Evolutionary conservation across 2,888 invertebrate species (phyloP).

Genomic region (Apocheima hispidaria): DNA sequence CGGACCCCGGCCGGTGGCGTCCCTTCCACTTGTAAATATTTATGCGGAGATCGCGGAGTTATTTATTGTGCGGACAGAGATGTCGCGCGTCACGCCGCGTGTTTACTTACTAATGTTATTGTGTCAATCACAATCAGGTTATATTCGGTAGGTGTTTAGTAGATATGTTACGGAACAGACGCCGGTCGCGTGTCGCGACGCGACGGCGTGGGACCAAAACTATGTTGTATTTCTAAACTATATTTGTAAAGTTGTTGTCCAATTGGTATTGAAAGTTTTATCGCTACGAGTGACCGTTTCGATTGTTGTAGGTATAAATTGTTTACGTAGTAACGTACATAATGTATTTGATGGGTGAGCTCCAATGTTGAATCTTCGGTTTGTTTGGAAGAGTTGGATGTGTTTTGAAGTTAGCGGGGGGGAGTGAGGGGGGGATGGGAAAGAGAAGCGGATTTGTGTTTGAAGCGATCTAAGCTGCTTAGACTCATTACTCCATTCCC

Average conservation of each 20-base stretch:
- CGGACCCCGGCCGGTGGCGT: constrained; percentile 31
- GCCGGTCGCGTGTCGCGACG: constrained; percentile 57
- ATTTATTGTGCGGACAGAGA: constrained; percentile 41
- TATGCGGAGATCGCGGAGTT: constrained; percentile 39
- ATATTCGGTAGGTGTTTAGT: constrained; percentile 60
- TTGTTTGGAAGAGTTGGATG: constrained; percentile 24
- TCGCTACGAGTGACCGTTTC: constrained; percentile 75
- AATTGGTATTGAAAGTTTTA: constrained; percentile 71
- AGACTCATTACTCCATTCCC: constrained; percentile 9
- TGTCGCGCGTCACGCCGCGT: constrained; percentile 36
- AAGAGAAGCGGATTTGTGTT: constrained; percentile 12
- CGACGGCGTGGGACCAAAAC: constrained; percentile 76
- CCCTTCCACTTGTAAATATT: constrained; percentile 20
- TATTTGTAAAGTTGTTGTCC: constrained; percentile 65
- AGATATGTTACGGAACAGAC: constrained; percentile 32
- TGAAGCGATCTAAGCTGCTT: constrained; percentile 10
- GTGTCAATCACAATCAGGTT: constrained; percentile 69
- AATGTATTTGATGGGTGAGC: constrained; percentile 59
- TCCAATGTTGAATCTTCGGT: constrained; percentile 62
- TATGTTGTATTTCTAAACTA: constrained; percentile 57
- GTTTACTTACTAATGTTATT: constrained; percentile 69
- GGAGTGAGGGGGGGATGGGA: constrained; percentile 13
- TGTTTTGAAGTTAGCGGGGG: constrained; percentile 7
- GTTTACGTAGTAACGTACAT: constrained; percentile 57
- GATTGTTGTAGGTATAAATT: constrained; percentile 75